Evolutionary conservation across 2,113 vertebrate species (phyloP).

Genomic region (Bubo bubo): DNA sequence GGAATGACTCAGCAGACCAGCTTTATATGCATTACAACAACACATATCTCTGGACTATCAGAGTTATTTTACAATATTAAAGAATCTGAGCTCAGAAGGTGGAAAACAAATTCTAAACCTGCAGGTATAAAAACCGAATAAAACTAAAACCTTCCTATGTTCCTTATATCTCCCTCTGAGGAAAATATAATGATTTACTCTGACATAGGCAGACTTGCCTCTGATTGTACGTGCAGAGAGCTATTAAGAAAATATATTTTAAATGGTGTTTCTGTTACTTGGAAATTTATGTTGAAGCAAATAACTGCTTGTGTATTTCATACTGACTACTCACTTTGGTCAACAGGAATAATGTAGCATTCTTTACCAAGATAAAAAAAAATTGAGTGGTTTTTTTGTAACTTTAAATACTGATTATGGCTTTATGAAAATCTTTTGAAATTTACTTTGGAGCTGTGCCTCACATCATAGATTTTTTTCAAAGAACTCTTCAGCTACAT

Average conservation of each 20-base stretch:
- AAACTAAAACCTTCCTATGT: fast-evolving
- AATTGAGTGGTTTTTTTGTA: not conserved
- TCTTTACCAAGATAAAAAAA: not conserved
- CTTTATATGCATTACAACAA: not conserved
- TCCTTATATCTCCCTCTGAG: not conserved
- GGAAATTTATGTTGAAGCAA: not conserved
- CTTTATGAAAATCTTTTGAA: not conserved
- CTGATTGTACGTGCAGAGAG: not conserved
- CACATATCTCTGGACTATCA: not conserved
- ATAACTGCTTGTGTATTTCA: not conserved
- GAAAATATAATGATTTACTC: not conserved
- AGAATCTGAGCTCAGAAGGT: not conserved
- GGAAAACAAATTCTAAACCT: not conserved
- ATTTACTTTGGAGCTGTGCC: not conserved
- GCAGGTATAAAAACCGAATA: not conserved
- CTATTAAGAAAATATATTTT: not conserved
- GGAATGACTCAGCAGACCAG: not conserved
- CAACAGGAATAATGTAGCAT: not conserved
- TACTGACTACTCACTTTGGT: not conserved
- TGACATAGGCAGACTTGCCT: not conserved
- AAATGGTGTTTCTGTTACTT: not conserved
- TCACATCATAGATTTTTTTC: not conserved
- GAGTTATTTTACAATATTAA: not conserved
- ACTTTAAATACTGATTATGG: not conserved
- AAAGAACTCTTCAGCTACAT: not conserved